Evolutionary conservation across 2,797 vertebrate genomes (phyloP).

Genomic region (Sebastes diaconus): DNA sequence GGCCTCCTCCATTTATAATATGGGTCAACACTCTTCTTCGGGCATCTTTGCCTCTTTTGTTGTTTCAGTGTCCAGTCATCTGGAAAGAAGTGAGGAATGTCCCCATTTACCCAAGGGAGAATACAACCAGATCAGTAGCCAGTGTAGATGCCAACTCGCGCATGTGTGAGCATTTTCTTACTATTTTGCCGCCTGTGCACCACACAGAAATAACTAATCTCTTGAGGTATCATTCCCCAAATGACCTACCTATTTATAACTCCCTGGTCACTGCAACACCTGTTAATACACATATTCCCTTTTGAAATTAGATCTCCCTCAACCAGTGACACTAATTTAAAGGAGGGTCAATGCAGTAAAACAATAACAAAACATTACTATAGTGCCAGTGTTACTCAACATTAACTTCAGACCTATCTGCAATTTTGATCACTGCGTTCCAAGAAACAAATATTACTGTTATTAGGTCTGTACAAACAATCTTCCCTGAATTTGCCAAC

Average conservation of each 20-base stretch:
- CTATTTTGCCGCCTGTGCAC: background rate
- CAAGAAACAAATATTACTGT: too few species aligned
- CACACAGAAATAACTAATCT: background rate
- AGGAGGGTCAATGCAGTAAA: background rate
- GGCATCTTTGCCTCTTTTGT: slow-evolving; percentile 12
- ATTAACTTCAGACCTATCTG: background rate
- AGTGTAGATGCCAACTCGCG: background rate
- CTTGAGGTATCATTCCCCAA: background rate
- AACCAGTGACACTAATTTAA: background rate
- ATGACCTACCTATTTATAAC: background rate
- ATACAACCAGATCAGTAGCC: slow-evolving; percentile 8
- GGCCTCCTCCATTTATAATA: slow-evolving; percentile 9
- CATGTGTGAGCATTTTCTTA: background rate
- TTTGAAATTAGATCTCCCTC: background rate
- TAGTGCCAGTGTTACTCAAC: background rate
- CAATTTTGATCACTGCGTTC: background rate
- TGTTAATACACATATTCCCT: background rate
- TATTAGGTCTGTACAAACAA: background rate
- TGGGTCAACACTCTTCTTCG: slow-evolving; percentile 25
- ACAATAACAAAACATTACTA: background rate
- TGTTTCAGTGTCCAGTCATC: slow-evolving; percentile 27
- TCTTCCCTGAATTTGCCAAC: background rate
- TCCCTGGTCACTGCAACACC: background rate
- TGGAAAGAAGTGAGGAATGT: slow-evolving; percentile 35
- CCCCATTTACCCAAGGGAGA: slow-evolving; percentile 8